A percentile compares a stretch with the other conserved stretches of the same genome.
These are phyloP conservation scores for Achroia grisella DNA, from an alignment of 1,140 invertebrate species.

Conservation along the genomic window DNA sequence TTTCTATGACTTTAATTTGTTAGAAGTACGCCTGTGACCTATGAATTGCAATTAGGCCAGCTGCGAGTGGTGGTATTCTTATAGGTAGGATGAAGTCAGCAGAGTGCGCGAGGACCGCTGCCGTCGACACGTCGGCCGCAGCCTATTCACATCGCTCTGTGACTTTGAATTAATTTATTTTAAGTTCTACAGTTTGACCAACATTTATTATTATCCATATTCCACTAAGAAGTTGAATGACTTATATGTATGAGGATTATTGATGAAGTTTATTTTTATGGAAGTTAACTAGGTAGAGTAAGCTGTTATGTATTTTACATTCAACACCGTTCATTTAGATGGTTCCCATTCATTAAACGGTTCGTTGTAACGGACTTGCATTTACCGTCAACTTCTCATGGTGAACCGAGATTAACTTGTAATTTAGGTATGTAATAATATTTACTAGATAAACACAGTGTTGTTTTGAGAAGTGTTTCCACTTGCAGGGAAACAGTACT, in stretches of 20 bases:
- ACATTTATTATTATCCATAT: slow-evolving; percentile 41
- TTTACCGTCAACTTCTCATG: slow-evolving; percentile 62
- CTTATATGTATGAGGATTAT: slow-evolving; percentile 55
- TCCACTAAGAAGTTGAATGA: slow-evolving; percentile 33
- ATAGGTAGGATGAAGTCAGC: no score
- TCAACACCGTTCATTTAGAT: slow-evolving; percentile 37
- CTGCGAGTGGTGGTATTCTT: no score
- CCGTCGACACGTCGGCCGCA: slow-evolving; percentile 6
- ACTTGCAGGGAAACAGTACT: slow-evolving; percentile 41
- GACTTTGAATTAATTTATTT: slow-evolving; percentile 22
- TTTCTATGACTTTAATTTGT: slow-evolving; percentile 62
- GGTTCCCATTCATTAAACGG: slow-evolving; percentile 33
- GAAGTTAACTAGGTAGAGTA: slow-evolving; percentile 69
- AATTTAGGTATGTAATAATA: slow-evolving; percentile 58
- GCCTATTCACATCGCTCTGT: slow-evolving; percentile 62
- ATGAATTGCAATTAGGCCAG: not conserved
- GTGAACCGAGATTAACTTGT: slow-evolving; percentile 60
- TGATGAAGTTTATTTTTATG: slow-evolving; percentile 53
- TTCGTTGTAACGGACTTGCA: slow-evolving; percentile 51
- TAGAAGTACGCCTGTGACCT: slow-evolving; percentile 35
- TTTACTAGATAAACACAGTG: slow-evolving; percentile 59
- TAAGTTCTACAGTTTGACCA: slow-evolving; percentile 19
- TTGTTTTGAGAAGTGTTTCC: slow-evolving; percentile 54
- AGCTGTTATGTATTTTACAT: slow-evolving; percentile 69
- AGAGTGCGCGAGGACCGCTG: no score